A percentile compares a stretch with the other conserved stretches of the same genome.
phyloP scores from a whole-genome alignment of 2,888 invertebrate genomes.

The Microctonus aethiopoides region DNA sequence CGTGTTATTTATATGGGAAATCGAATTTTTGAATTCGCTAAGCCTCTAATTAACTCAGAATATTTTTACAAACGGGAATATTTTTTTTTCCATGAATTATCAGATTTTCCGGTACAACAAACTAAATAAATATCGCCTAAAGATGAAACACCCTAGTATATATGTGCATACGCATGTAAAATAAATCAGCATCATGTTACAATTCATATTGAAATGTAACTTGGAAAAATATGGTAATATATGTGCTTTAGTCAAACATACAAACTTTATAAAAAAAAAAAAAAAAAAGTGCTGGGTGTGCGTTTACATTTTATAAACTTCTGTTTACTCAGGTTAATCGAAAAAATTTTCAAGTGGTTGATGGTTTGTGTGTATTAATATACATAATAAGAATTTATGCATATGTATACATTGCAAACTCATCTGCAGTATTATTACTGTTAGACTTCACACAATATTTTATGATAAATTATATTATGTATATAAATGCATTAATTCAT shows the following conservation, averaged over 20 bases:
- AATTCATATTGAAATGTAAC: conserved; percentile 46
- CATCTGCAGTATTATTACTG: not conserved
- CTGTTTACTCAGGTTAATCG: conserved; percentile 56
- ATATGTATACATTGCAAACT: not conserved
- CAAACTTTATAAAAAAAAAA: conserved; percentile 31
- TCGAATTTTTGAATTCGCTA: no score
- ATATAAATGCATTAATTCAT: no score
- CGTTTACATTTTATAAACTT: conserved; percentile 41
- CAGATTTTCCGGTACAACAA: no score
- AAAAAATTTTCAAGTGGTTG: conserved; percentile 53
- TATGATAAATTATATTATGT: not conserved
- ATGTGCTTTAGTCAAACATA: not conserved
- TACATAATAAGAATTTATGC: no score
- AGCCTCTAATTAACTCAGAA: no score
- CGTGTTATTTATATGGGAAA: no score
- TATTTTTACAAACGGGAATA: no score
- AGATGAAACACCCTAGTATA: not conserved
- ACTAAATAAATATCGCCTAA: no score
- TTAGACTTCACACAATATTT: not conserved
- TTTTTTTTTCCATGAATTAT: no score
- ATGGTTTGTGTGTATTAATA: conserved; percentile 1
- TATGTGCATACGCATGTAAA: not conserved
- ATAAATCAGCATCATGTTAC: conserved; percentile 41
- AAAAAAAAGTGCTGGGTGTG: conserved; percentile 43
- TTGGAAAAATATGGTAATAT: conserved; percentile 52